Evolutionary conservation across 2,888 invertebrate genomes (phyloP).

Genomic region (Epicampocera succincta): DNA sequence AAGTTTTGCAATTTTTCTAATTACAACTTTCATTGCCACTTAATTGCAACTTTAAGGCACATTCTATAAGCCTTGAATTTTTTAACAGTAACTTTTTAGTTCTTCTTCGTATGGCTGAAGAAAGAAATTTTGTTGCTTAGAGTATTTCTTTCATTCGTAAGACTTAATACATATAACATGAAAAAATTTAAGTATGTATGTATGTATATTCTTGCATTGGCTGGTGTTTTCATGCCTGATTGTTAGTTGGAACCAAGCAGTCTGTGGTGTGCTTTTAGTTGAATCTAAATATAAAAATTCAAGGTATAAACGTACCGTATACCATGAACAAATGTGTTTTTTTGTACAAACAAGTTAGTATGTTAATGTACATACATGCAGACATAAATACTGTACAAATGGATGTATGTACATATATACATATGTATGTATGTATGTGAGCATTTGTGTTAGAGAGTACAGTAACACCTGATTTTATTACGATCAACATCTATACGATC

Average conservation of each 20-base stretch:
- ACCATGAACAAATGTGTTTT: not conserved
- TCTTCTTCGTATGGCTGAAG: not conserved
- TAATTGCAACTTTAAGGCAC: too few species aligned
- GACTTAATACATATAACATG: slow-evolving; percentile 2
- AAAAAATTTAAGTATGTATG: slow-evolving; percentile 8
- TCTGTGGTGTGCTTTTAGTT: slow-evolving; percentile 58
- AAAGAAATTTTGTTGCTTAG: slow-evolving; percentile 44
- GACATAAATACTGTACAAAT: too few species aligned
- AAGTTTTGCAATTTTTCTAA: too few species aligned
- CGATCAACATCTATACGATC: slow-evolving; percentile 13
- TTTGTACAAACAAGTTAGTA: not conserved
- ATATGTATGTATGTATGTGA: not conserved
- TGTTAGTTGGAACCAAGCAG: slow-evolving; percentile 65
- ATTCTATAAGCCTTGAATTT: too few species aligned
- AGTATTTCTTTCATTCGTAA: slow-evolving; percentile 21
- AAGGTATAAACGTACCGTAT: slow-evolving; percentile 37
- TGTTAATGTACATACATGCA: not conserved
- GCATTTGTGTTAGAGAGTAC: slow-evolving; percentile 18
- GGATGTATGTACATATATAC: not conserved
- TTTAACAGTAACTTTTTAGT: not conserved
- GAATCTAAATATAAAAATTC: slow-evolving; percentile 43
- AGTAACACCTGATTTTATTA: slow-evolving; percentile 54
- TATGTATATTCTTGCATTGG: slow-evolving; percentile 31
- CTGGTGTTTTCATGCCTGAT: slow-evolving; percentile 30
- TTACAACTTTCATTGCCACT: too few species aligned